A percentile compares a stretch with the other conserved stretches of the same genome.
Conservation (phyloP, 2,797 vertebrate species). For the Borostomias antarcticus region DNA sequence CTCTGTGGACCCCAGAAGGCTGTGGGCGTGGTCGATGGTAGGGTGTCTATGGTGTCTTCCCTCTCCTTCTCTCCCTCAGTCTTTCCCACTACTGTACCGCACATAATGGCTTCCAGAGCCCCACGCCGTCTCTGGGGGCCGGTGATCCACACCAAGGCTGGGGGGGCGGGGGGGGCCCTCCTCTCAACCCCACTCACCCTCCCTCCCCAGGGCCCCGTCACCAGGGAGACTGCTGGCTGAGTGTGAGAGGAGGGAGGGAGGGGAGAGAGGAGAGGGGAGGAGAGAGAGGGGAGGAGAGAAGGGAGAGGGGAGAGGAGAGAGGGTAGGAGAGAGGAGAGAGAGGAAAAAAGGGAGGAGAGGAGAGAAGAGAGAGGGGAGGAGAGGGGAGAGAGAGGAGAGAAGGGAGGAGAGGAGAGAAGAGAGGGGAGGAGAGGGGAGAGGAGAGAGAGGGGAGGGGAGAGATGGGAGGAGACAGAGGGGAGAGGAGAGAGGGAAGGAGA, state of each 20-base stretch:
- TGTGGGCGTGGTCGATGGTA: too few relatives aligned
- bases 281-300: neutral
- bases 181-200: neutral
- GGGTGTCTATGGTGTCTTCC: conserved; percentile 31
- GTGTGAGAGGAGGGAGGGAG: neutral
- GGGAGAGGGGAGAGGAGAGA: neutral
- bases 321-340: neutral
- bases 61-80: conserved; percentile 29
- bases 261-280: neutral
- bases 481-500: neutral
- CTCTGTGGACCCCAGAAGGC: too few relatives aligned
- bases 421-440: neutral
- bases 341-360: neutral
- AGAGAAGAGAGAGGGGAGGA: neutral
- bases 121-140: conserved; percentile 8
- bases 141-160: neutral
- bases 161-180: neutral
- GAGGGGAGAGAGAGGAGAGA: neutral
- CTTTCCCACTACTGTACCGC: conserved; percentile 1
- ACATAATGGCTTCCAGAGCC: conserved; percentile 61
- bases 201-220: neutral
- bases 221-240: neutral
- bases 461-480: neutral
- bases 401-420: neutral
- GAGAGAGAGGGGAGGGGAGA: neutral